Percentiles rank a stretch among this genome's conserved stretches.
These are phyloP conservation scores for Drosophila ogumai DNA, from an alignment of 1,140 invertebrate species.

Conservation along the genomic window DNA sequence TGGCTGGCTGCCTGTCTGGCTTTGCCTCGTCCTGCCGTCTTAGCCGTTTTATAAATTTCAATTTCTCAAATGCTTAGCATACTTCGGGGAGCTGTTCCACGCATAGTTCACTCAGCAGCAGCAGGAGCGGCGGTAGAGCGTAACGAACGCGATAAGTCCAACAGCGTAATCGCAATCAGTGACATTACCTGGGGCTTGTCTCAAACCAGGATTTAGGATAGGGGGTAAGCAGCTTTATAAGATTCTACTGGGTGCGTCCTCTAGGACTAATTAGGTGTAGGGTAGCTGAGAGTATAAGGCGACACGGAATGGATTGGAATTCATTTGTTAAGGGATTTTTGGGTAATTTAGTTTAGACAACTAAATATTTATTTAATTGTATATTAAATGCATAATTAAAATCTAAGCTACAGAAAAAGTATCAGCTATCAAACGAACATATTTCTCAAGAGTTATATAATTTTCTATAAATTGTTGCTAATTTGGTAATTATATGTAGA, in stretches of 20 bases:
- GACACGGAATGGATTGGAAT: neutral
- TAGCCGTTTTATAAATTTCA: slow-evolving; percentile 76
- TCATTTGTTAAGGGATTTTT: neutral
- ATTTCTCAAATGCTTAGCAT: slow-evolving; percentile 81
- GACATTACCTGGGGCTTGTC: slow-evolving; percentile 59
- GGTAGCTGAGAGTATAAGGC: neutral
- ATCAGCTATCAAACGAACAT: no score
- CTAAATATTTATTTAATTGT: no score
- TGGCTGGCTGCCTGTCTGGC: slow-evolving; percentile 40
- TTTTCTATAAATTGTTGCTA: no score
- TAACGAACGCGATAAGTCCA: slow-evolving; percentile 28
- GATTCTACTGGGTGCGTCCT: slow-evolving; percentile 17
- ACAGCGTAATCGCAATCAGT: slow-evolving; percentile 64
- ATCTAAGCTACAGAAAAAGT: no score
- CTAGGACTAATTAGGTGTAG: slow-evolving; percentile 20
- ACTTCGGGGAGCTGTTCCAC: slow-evolving; percentile 50
- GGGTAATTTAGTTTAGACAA: no score
- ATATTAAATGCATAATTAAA: no score
- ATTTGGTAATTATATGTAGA: no score
- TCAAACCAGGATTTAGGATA: slow-evolving; percentile 5
- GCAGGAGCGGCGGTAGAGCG: neutral
- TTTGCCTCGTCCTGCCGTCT: slow-evolving; percentile 7
- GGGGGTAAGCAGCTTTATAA: slow-evolving; percentile 28
- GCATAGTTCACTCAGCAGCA: slow-evolving; percentile 38
- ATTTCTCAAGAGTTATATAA: no score